Percentiles rank a stretch among this genome's conserved stretches.
phyloP scores from a whole-genome alignment of 1,140 invertebrate species.

The Lepidurus apus region DNA sequence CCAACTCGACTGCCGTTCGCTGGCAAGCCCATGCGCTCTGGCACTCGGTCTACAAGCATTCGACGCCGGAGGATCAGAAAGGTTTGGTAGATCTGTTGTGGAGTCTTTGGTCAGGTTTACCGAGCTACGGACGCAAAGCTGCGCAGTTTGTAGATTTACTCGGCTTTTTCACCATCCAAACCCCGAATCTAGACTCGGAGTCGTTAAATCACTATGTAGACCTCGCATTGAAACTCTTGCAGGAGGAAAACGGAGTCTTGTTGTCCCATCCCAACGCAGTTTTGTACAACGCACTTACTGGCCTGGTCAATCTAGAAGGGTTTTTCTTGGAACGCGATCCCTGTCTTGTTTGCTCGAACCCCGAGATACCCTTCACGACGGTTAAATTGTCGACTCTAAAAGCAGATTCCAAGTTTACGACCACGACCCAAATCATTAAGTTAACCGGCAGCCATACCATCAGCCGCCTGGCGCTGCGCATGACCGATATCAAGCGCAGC shows the following conservation, averaged over 20 bases:
- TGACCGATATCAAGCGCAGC: constrained; percentile 89
- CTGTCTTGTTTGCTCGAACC: constrained; percentile 94
- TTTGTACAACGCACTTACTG: constrained; percentile 83
- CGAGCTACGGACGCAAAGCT: constrained; percentile 84
- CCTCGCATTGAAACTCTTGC: constrained; percentile 75
- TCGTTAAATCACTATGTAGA: constrained; percentile 71
- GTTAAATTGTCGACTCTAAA: constrained; percentile 92
- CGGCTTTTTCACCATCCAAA: constrained; percentile 86
- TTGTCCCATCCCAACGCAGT: constrained; percentile 89
- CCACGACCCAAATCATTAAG: constrained; percentile 95
- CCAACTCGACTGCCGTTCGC: constrained; percentile 82
- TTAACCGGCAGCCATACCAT: constrained; percentile 90
- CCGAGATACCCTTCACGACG: constrained; percentile 83
- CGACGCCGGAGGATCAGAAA: constrained; percentile 67
- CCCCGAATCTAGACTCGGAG: constrained; percentile 34
- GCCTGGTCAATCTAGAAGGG: constrained; percentile 89
- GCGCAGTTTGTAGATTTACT: constrained; percentile 94
- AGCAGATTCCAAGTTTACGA: constrained; percentile 95
- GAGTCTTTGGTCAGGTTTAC: constrained; percentile 84
- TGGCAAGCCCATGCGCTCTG: constrained; percentile 91
- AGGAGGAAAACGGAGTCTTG: constrained; percentile 78
- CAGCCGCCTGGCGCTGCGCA: constrained; percentile 84
- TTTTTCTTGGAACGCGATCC: constrained; percentile 96
- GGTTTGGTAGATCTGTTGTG: constrained; percentile 75
- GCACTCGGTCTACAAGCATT: constrained; percentile 63